Base-by-base conservation (phyloP, 1,140 invertebrate genomes). In the Venturia canescens region DNA sequence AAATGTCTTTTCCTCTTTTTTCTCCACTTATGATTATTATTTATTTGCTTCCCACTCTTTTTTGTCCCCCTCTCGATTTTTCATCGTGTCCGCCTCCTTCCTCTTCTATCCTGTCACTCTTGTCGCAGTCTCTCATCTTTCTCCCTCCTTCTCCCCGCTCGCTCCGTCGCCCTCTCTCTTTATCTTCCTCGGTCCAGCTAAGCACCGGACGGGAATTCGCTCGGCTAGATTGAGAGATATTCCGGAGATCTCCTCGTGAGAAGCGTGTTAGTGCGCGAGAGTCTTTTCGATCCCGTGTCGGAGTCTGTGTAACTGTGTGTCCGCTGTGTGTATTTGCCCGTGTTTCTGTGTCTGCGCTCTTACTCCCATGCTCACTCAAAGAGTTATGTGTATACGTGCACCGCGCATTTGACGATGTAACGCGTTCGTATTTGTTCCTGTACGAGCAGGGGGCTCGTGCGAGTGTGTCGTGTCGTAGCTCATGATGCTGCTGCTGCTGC, bases 171-270 rank as follows among this genome's bases (percentile, higher is more conserved):
- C 21, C 67, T 53, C 29, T 63, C 44, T 38, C 44, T 29, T 27
- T 26, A 18, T 79, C 72, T 76, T 50, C 26, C 78, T 38, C 72
- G 67, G 83, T 84, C 81, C 60, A 82, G 81, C 84, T 88, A 86
- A 89, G 86, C 86, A 89, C 85, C 88, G 83, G 84, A 71, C 87
- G 88, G 27, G 88, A 91, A 90, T 90, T 90, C 85, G 84, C 83
- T 81, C 84, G 84, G 88, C 87, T 90, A 90, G 89, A 90, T 91
- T 90, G 89, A 90, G 90, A 91, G 90, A 90, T 90, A 91, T 91
- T 90, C 84, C 82, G 83, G 79, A 84, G 82, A 85, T 86, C 79
- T 72, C 53, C 75, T 69, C 71, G 69, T 78, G 18, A 76, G 57
- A 63, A 76, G 74, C 57, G 74, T 76, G 77, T 79, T 79, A 26